Base-by-base conservation (phyloP, 1,140 invertebrate genomes). In the Schlechtendalia chinensis region DNA sequence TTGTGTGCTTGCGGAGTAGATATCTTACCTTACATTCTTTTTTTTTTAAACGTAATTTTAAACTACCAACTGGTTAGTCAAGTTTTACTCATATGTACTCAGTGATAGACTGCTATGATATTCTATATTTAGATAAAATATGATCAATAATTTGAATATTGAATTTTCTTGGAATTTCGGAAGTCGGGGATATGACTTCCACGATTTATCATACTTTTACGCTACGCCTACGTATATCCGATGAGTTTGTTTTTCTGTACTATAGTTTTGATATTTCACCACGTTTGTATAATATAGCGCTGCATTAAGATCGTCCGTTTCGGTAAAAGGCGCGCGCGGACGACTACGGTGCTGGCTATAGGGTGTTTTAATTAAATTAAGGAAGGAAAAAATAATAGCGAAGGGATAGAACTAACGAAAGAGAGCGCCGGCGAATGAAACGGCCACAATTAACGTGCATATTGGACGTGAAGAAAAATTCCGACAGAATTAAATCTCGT, bases 381-480 rank as follows among this genome's bases (percentile, higher is more conserved):
- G 53, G 47, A 53, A 10, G 8, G 53, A 54, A 72, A 29, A 69
- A 19, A 65, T 32, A 29, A 32, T 19, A 8, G 8, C 22, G 17
- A 17, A 10, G n/a, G 29, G 19, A 39, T n/a, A 4, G n/a, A 4
- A 6, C 1, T 50, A 32, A 6, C 27, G 59, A 17, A 65, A 65
- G 63, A 39, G 29, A 39, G 11, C 19, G 32, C 19, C 24, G 24
- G 47, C 27, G 69, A 29, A 54, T 5, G 24, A 54, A 72, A 54
- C 16, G 50, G 47, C 24, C 69, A 24, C 69, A 72, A 72, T 72
- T 72, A 72, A 72, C 69, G 69, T 54, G 69, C 47, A 54, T 72
- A 72, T 72, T 54, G 69, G 69, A 24, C 17, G 69, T 16, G 14
- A 29, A 32, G 69, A 72, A 72, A 72, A 54, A 72, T 54, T 72